Percentiles rank a stretch among this genome's conserved stretches.
phyloP scores from a whole-genome alignment of 2,113 vertebrate species.

The Pyrgilauda ruficollis region DNA sequence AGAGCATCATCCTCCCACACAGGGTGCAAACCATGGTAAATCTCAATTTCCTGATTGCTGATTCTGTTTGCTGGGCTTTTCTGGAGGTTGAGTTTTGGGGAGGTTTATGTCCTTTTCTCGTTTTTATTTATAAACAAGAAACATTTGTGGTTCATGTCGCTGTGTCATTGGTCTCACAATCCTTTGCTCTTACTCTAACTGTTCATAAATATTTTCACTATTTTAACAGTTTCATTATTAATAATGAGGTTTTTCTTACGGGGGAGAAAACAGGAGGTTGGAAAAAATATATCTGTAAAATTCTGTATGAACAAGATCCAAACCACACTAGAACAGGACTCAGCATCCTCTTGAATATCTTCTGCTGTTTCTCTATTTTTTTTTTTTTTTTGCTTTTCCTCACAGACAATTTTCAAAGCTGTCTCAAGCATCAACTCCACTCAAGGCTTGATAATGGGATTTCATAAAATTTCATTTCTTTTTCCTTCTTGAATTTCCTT shows the following conservation, averaged over 20 bases:
- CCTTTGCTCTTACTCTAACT: neutral
- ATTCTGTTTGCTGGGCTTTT: neutral
- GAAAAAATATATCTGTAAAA: neutral
- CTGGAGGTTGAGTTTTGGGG: neutral
- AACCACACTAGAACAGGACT: neutral
- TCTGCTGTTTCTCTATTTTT: neutral
- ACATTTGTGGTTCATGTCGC: fast-evolving
- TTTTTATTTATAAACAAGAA: neutral
- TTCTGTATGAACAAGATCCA: neutral
- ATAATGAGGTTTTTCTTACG: neutral
- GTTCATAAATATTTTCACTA: neutral
- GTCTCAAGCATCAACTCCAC: neutral
- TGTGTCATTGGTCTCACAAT: neutral
- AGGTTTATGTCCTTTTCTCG: neutral
- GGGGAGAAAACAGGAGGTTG: neutral
- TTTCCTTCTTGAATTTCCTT: neutral
- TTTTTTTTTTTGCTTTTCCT: neutral
- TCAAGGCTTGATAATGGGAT: neutral
- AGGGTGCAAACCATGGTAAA: neutral
- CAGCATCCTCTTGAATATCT: neutral
- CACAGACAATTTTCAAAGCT: neutral
- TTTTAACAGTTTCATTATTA: neutral
- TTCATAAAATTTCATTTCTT: neutral
- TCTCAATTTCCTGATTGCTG: neutral
- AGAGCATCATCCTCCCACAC: neutral